Conservation (phyloP, 2,797 vertebrate species). For the Argyrosomus regius region DNA sequence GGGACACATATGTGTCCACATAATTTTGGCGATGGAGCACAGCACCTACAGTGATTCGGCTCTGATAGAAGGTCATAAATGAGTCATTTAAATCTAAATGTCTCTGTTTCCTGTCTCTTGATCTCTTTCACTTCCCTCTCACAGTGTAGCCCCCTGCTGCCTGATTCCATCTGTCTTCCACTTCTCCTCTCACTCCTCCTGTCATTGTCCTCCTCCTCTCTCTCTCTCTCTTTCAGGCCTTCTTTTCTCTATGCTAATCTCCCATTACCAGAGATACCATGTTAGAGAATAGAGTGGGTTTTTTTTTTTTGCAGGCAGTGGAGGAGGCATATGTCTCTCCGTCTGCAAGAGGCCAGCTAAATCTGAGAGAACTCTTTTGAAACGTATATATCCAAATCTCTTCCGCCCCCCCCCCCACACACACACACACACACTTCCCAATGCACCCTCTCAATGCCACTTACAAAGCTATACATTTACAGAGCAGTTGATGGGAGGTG, state of each 20-base stretch:
- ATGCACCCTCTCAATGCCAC: constrained; percentile 49
- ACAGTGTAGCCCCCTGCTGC: constrained; percentile 26
- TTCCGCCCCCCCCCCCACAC: too few relatives aligned
- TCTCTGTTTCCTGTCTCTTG: constrained; percentile 33
- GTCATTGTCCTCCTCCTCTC: constrained; percentile 35
- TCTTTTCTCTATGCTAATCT: constrained; percentile 62
- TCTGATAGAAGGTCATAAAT: constrained; percentile 23
- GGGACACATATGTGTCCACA: background rate
- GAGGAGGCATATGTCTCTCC: constrained; percentile 54
- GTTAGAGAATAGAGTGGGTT: constrained; percentile 52
- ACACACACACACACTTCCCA: constrained; percentile 38
- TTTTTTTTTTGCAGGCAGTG: constrained; percentile 48
- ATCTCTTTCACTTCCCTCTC: constrained; percentile 17
- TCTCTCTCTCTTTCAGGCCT: constrained; percentile 29
- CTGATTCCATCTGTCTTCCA: constrained; percentile 52
- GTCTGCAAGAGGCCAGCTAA: constrained; percentile 52
- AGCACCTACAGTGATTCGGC: constrained; percentile 8
- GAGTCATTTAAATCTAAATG: constrained; percentile 36
- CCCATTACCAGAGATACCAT: constrained; percentile 71
- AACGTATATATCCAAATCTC: constrained; percentile 59
- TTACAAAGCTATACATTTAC: constrained; percentile 67
- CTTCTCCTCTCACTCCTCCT: constrained; percentile 39
- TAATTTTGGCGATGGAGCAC: constrained; percentile 11
- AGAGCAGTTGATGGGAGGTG: constrained; percentile 61
- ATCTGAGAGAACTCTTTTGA: constrained; percentile 58